Evolutionary conservation across 2,797 vertebrate species (phyloP).

Genomic region (Neopelma chrysocephalum): DNA sequence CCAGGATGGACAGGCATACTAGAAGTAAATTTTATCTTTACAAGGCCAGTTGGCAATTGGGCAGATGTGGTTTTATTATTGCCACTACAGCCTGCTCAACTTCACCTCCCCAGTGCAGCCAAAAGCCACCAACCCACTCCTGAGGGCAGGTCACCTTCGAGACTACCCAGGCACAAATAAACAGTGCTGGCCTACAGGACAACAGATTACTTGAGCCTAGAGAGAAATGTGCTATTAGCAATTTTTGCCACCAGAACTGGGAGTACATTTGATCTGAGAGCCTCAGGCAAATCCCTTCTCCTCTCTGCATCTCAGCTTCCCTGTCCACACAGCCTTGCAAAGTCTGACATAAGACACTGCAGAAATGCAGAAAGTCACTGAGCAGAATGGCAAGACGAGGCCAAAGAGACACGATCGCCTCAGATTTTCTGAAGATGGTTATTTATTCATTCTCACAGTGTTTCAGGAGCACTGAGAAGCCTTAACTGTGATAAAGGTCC

Average conservation of each 20-base stretch:
- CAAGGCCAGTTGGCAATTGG: not conserved
- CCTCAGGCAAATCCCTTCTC: constrained; percentile 56
- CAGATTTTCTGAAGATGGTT: not conserved
- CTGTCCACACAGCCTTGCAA: not conserved
- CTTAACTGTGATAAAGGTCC: constrained; percentile 41
- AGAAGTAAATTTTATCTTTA: not conserved
- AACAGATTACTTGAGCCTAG: not conserved
- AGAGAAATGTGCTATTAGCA: not conserved
- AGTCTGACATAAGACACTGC: not conserved
- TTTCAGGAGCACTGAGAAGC: not conserved
- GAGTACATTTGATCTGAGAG: constrained; percentile 1
- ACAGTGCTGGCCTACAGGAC: not conserved
- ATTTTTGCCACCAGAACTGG: not conserved
- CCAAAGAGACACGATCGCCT: not conserved
- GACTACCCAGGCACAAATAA: not conserved
- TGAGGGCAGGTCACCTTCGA: not conserved
- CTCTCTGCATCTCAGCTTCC: not conserved
- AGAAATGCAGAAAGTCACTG: not conserved
- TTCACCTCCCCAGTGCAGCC: not conserved
- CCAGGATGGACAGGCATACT: not conserved
- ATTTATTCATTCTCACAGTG: constrained; percentile 16
- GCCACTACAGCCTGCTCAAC: not conserved
- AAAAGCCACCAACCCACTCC: not conserved
- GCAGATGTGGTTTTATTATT: not conserved
- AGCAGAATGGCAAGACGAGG: not conserved